Conservation (phyloP, 2,888 invertebrate genomes). For the Drosophila mulleri region DNA sequence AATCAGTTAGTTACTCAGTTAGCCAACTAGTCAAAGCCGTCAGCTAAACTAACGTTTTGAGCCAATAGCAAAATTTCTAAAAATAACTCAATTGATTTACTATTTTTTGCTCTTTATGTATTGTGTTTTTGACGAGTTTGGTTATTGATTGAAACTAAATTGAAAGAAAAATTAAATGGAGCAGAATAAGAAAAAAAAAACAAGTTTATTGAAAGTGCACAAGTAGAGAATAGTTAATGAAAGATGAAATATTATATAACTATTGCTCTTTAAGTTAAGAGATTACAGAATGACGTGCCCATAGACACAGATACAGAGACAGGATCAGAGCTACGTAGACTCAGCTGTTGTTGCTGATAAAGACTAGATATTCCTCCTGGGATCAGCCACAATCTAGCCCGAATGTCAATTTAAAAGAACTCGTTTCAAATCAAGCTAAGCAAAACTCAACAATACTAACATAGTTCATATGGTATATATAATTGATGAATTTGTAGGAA, state of each 20-base stretch:
- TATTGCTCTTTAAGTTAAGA: too few species aligned
- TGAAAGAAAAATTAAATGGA: too few species aligned
- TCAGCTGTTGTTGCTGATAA: not conserved
- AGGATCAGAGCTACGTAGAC: not conserved
- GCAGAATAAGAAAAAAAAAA: too few species aligned
- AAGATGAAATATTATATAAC: too few species aligned
- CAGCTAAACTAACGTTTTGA: slow-evolving; percentile 33
- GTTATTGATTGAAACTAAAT: not conserved
- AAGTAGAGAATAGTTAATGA: too few species aligned
- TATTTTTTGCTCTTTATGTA: not conserved
- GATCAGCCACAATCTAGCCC: not conserved
- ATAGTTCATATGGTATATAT: not conserved
- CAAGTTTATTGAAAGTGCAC: too few species aligned
- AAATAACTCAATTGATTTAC: slow-evolving; percentile 10
- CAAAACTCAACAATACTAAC: not conserved
- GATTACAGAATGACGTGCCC: too few species aligned
- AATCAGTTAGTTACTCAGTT: slow-evolving; percentile 35
- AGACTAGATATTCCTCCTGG: not conserved
- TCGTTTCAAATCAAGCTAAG: not conserved
- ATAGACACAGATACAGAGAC: too few species aligned
- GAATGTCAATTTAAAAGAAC: not conserved
- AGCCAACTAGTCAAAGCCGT: slow-evolving; percentile 41
- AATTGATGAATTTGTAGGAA: slow-evolving; percentile 2
- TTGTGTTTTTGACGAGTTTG: not conserved
- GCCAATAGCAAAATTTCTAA: slow-evolving; percentile 10